Base-by-base conservation (phyloP, 1,140 invertebrate genomes). In the Drosophila ananassae region DNA sequence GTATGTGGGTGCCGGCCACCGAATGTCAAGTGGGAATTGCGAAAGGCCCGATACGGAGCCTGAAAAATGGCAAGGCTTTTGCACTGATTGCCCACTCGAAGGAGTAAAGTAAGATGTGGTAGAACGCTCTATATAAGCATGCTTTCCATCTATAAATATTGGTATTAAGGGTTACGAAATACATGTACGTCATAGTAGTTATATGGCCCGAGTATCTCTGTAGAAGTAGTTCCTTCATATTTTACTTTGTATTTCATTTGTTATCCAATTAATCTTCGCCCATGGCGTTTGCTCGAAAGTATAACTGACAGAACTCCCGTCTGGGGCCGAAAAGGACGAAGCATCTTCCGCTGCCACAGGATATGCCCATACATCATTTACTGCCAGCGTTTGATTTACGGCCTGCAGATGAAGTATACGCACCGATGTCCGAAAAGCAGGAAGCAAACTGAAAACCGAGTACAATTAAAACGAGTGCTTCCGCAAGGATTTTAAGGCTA, bases 381-480 rank as follows among this genome's bases (percentile, higher is more conserved):
- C 39, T 56, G 66, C 51, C 32, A 46, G 21, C 12, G 9, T 25
- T 32, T 69, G 67, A 71, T 50, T 68, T 69, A 71, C 52, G 52
- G 13, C 44, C 52, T 13, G 53, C 25, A 71, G 13, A 71, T 71
- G 32, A 71, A 69, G 67, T 69, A 71, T 69, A 50, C 67, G 67
- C 67, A 57, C 32, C 6, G 61, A 7, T 50, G 53, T 5, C 13
- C 64, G 13, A n/a, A 8, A 1, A 8, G 7, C 34, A 24, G 12
- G 9, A 25, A 34, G 10, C 22, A 22, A 47, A 22, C 44, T 17
- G 21, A 47, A 47, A 44, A 44, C 13, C n/a, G 6, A 47, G 63
- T 17, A n/a, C 41, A 25, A 39, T 69, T 48, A 32, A 71, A 71
- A 21, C 17, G 17, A 22, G 7, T 47, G 21, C 24, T 25, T 25